phyloP scores from a whole-genome alignment of 2,888 invertebrate species.

The Leptodirus hochenwartii region DNA sequence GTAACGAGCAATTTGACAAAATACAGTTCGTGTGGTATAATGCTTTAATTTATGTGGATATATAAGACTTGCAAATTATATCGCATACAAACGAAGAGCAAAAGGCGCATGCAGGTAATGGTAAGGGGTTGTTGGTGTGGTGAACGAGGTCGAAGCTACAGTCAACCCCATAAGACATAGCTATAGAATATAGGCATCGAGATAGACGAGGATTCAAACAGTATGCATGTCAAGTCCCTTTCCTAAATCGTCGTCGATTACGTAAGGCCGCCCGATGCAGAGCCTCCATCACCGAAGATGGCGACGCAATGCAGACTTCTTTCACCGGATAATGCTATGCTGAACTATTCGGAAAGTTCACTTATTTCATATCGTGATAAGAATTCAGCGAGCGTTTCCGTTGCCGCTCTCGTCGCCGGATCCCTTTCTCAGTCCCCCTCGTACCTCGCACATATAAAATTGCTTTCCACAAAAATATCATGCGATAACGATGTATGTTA shows the following conservation, averaged over 20 bases:
- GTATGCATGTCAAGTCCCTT: too few species aligned
- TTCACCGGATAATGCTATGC: conserved; percentile 12
- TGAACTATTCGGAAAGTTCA: conserved; percentile 13
- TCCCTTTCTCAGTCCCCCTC: too few species aligned
- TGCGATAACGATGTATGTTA: conserved; percentile 8
- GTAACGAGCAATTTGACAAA: too few species aligned
- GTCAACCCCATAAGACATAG: neutral
- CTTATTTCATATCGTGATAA: conserved; percentile 14
- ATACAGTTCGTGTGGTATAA: too few species aligned
- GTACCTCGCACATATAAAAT: conserved; percentile 5
- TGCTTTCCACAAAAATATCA: conserved; percentile 10
- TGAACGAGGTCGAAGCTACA: neutral
- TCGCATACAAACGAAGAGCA: too few species aligned
- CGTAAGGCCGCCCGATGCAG: conserved; percentile 1
- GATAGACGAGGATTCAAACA: neutral
- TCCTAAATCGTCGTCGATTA: too few species aligned
- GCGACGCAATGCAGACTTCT: conserved; percentile 12
- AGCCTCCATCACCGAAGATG: conserved; percentile 5
- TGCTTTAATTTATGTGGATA: too few species aligned
- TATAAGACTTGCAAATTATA: too few species aligned
- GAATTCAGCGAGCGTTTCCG: conserved; percentile 11
- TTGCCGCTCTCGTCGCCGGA: neutral
- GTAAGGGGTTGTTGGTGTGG: too few species aligned
- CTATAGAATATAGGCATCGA: neutral
- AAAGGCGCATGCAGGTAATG: neutral